Evolutionary conservation across 2,113 vertebrate genomes (phyloP).

Genomic region (Leptocoma aspasia): DNA sequence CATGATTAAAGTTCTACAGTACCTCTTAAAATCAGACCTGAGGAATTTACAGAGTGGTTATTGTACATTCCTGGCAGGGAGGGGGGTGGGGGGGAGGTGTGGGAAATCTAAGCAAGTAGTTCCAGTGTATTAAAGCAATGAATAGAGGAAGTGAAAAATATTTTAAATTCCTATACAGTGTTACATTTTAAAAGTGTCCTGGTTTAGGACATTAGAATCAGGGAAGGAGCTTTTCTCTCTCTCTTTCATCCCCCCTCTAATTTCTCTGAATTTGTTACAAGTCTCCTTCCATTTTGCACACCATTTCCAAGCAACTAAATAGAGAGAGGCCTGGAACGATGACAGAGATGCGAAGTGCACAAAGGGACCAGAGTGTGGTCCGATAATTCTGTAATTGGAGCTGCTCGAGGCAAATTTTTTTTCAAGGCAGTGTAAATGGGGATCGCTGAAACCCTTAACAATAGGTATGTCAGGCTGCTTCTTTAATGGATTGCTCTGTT

Average conservation of each 20-base stretch:
- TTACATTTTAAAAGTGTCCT: constrained; percentile 64
- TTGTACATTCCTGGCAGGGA: constrained; percentile 49
- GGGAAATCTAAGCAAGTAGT: neutral
- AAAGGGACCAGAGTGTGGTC: constrained; percentile 54
- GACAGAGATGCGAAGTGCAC: constrained; percentile 52
- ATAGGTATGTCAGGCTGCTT: constrained; percentile 31
- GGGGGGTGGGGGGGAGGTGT: too few relatives aligned
- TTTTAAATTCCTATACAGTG: constrained; percentile 60
- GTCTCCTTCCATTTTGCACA: constrained; percentile 64
- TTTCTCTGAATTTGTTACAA: constrained; percentile 68
- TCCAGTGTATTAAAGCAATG: constrained; percentile 59
- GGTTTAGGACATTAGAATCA: neutral
- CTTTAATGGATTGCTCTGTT: constrained; percentile 58
- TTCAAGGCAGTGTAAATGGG: constrained; percentile 50
- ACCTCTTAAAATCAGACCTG: constrained; percentile 49
- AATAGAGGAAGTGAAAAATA: constrained; percentile 61
- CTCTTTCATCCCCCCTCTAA: neutral
- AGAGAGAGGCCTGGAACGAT: constrained; percentile 50
- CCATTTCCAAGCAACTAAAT: constrained; percentile 66
- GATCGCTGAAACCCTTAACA: constrained; percentile 50
- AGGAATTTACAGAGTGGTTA: constrained; percentile 62
- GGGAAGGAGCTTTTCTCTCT: neutral
- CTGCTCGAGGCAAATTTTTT: constrained; percentile 23
- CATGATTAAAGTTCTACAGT: constrained; percentile 6
- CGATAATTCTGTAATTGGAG: constrained; percentile 63